Evolutionary conservation across 2,797 vertebrate species (phyloP).

Genomic region (Gambelia wislizenii): DNA sequence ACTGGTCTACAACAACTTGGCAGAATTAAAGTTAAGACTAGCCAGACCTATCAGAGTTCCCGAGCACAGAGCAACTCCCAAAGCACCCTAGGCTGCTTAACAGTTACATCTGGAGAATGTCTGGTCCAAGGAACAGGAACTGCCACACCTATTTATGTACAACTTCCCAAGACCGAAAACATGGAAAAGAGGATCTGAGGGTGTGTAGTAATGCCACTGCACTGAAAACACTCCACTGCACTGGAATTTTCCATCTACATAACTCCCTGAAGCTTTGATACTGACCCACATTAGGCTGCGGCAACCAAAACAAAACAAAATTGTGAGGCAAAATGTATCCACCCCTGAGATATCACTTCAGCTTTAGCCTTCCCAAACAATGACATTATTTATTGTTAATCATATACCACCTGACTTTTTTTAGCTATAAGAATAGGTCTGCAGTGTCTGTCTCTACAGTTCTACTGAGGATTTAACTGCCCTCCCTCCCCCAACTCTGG

Average conservation of each 20-base stretch:
- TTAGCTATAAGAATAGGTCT: conserved; percentile 5
- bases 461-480: background rate
- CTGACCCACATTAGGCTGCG: conserved; percentile 21
- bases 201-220: background rate
- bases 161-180: background rate
- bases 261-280: conserved; percentile 18
- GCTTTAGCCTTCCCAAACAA: background rate
- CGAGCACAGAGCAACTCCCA: background rate
- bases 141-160: background rate
- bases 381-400: conserved; percentile 12
- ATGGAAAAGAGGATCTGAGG: conserved; percentile 7
- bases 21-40: background rate
- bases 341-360: background rate
- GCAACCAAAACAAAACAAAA: conserved; percentile 25
- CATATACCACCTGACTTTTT: background rate
- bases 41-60: background rate
- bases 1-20: background rate
- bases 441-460: background rate
- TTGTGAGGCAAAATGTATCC: conserved; percentile 8
- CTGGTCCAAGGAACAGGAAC: conserved; percentile 4
- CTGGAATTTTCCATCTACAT: conserved; percentile 25
- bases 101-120: conserved; percentile 7
- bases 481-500: background rate
- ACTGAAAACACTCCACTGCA: conserved; percentile 21
- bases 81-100: conserved; percentile 14